Evolutionary conservation across 2,797 vertebrate genomes (phyloP).

Genomic region (Strix occidentalis): DNA sequence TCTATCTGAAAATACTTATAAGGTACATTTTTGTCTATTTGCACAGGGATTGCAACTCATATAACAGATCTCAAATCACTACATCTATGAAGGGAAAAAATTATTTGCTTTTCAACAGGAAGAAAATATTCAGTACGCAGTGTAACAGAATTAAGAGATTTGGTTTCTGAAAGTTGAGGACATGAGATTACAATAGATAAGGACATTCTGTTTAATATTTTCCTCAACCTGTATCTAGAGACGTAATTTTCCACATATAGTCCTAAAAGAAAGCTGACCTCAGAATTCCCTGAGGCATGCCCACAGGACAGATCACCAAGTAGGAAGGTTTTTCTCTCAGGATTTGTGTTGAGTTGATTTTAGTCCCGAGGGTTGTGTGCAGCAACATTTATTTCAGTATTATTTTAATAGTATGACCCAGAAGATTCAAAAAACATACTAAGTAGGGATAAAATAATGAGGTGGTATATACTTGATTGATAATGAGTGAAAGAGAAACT

Average conservation of each 20-base stretch:
- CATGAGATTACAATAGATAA: background rate
- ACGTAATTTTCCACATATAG: background rate
- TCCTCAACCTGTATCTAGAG: background rate
- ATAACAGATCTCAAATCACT: background rate
- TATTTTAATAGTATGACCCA: background rate
- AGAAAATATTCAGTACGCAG: background rate
- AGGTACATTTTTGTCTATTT: background rate
- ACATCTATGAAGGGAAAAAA: background rate
- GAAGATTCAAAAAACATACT: background rate
- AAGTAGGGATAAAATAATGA: background rate
- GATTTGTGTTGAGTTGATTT: background rate
- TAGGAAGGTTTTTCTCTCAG: background rate
- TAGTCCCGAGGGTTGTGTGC: background rate
- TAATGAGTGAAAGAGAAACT: background rate
- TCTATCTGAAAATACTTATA: background rate
- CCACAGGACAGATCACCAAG: background rate
- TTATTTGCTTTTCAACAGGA: background rate
- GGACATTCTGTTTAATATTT: background rate
- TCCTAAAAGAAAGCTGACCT: background rate
- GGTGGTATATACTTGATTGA: background rate
- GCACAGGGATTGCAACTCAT: background rate
- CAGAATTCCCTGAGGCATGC: constrained; percentile 27
- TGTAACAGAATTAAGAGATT: background rate
- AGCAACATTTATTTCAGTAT: background rate
- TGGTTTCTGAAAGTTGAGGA: background rate